phyloP scores from a whole-genome alignment of 2,113 vertebrate genomes.

The Channa maculata region DNA sequence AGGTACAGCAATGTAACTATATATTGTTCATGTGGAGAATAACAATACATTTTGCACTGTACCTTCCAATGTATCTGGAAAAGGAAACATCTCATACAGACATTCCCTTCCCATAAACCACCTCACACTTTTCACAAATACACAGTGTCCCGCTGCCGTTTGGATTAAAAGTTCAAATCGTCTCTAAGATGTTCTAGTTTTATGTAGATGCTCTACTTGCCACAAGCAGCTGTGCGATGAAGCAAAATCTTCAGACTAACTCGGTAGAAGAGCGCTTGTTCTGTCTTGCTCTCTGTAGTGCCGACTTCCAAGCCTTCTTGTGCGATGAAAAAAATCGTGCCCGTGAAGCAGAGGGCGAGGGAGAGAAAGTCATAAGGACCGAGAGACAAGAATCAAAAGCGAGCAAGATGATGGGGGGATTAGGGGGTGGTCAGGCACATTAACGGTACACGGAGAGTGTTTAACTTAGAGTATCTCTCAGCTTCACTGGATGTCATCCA shows the following conservation, averaged over 20 bases:
- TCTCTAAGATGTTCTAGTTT: conserved; percentile 63
- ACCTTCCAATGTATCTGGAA: conserved; percentile 61
- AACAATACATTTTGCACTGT: conserved; percentile 61
- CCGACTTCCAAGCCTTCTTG: conserved; percentile 23
- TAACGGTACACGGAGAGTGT: conserved; percentile 51
- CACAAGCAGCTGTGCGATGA: conserved; percentile 37
- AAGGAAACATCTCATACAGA: conserved; percentile 47
- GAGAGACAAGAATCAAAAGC: conserved; percentile 16
- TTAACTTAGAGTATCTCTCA: conserved; percentile 62
- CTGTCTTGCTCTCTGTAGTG: conserved; percentile 34
- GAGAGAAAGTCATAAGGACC: conserved; percentile 15
- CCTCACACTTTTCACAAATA: conserved; percentile 43
- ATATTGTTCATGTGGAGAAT: conserved; percentile 68
- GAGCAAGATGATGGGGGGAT: conserved; percentile 2
- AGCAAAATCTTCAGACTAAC: conserved; percentile 17
- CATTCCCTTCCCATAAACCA: conserved; percentile 35
- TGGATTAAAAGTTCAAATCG: conserved; percentile 53
- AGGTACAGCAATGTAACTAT: conserved; percentile 54
- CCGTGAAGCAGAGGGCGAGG: conserved; percentile 3
- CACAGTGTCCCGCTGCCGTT: conserved; percentile 58
- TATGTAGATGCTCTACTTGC: conserved; percentile 50
- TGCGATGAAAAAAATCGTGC: background rate
- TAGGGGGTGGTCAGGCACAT: conserved; percentile 32
- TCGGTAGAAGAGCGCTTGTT: conserved; percentile 15
- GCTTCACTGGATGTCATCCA: conserved; percentile 73